Conservation (phyloP, 2,888 invertebrate species). For the Seira ritae region DNA sequence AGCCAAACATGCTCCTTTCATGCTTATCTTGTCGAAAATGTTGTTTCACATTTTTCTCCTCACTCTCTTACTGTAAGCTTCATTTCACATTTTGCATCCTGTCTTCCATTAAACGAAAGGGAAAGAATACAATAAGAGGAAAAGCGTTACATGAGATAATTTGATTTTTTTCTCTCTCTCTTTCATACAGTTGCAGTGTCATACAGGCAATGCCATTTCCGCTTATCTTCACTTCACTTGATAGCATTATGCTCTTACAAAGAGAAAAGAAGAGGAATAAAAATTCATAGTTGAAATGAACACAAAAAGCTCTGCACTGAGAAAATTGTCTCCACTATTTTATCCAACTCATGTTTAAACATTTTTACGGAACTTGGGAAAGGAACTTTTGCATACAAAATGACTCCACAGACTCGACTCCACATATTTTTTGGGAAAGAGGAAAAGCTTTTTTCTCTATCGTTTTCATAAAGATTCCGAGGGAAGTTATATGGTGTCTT, state of each 20-base stretch:
- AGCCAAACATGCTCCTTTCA: not conserved
- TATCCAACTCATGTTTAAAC: slow-evolving; percentile 16
- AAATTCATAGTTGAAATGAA: slow-evolving; percentile 5
- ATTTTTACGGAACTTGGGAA: not conserved
- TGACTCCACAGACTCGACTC: slow-evolving; percentile 18
- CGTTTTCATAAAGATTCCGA: too few species aligned
- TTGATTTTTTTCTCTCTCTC: not conserved
- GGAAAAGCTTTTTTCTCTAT: not conserved
- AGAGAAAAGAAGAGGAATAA: not conserved
- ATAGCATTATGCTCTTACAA: not conserved
- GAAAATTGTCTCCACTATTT: slow-evolving; percentile 13
- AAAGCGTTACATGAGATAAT: not conserved
- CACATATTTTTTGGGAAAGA: not conserved
- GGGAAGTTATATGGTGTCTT: too few species aligned
- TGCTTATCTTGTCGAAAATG: not conserved
- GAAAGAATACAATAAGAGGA: not conserved
- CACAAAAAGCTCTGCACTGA: slow-evolving; percentile 1
- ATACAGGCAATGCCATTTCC: slow-evolving; percentile 18
- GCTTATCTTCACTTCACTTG: slow-evolving; percentile 16
- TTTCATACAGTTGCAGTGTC: slow-evolving; percentile 24
- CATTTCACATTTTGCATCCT: not conserved
- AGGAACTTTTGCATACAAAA: slow-evolving; percentile 13
- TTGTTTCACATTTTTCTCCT: not conserved
- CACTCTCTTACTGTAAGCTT: not conserved
- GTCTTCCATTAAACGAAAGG: not conserved